A percentile compares a stretch with the other conserved stretches of the same genome.
Evolutionary conservation across 2,797 vertebrate species (phyloP).

Genomic region (Simalia tracyae): DNA sequence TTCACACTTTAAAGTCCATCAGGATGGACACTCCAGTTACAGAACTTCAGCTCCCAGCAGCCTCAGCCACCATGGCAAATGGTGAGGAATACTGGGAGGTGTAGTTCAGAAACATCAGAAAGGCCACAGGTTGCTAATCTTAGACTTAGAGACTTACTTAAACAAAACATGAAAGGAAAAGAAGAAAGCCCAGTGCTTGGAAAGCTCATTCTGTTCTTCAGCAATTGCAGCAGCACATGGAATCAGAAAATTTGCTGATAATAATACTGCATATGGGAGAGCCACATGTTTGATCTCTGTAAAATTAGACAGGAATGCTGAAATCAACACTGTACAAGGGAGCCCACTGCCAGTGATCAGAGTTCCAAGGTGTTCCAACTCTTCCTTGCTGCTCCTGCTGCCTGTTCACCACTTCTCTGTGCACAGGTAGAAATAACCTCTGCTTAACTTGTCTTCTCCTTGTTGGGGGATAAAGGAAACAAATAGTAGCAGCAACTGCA

Average conservation of each 20-base stretch:
- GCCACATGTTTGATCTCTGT: not conserved
- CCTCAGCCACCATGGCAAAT: not conserved
- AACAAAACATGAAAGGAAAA: not conserved
- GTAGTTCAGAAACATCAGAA: not conserved
- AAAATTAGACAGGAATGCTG: not conserved
- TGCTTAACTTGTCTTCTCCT: not conserved
- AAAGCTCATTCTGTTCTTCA: not conserved
- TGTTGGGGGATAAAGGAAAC: not conserved
- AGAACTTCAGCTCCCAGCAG: not conserved
- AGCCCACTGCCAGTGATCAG: not conserved
- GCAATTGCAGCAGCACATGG: not conserved
- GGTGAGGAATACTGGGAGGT: not conserved
- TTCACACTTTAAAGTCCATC: not conserved
- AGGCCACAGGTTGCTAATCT: not conserved
- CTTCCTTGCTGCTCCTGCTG: not conserved
- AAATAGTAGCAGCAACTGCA: not conserved
- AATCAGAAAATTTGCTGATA: not conserved
- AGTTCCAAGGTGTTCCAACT: not conserved
- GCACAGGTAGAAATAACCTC: not conserved
- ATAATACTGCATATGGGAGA: not conserved
- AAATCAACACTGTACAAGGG: not conserved
- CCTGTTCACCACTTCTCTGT: not conserved
- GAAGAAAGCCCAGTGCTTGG: not conserved
- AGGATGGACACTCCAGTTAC: not conserved
- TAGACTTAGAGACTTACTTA: not conserved